Evolutionary conservation across 2,888 invertebrate species (phyloP), one percentile per base, ranked within the genome.

Genomic region (Aleiodes leptofemur): DNA sequence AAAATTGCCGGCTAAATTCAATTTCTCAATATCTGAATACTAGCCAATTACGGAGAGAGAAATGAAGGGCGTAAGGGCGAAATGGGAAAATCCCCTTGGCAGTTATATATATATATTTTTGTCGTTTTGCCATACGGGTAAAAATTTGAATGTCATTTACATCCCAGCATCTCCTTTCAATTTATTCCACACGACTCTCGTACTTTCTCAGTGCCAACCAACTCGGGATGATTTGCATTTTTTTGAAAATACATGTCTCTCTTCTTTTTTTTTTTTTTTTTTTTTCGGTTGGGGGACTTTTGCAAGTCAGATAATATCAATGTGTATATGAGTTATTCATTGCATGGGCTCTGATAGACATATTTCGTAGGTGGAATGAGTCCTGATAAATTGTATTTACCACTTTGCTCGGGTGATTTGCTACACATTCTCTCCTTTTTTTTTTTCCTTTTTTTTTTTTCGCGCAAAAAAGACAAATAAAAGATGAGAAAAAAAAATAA

Each of bases 111-210:
- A 80, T 82, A 83, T 87, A 87, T 86, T 86, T 86, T 85, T 84
- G 85, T 86, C 86, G 85, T 86, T 86, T 86, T 84, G 77, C 81
- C 80, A 78, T 79, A 80, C 77, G 78, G 78, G 69, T 82, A 82
- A 79, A 34, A 86, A 87, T 87, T 87, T 87, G 83, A 87, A 87
- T 87, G 87, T 87, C 87, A 87, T 87, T 86, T 86, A 80, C 82
- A 83, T 80, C 81, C 78, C 72, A 81, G 80, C 80, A 79, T 83
- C 82, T 23, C 80, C 83, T 84, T 83, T 84, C 88, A 86, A 87
- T 87, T 87, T 88, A 87, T 87, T 85, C 83, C 79, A 72, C 69
- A 76, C 77, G 68, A 61, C 55, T 66, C 31, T 38, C 56, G 34
- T 38, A 57, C 59, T 72, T 51, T 72, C 72, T 69, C 68, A 34